Evolutionary conservation across 2,888 invertebrate species (phyloP), one percentile per base, ranked within the genome.

Genomic region (Drosophila austrosaltans): DNA sequence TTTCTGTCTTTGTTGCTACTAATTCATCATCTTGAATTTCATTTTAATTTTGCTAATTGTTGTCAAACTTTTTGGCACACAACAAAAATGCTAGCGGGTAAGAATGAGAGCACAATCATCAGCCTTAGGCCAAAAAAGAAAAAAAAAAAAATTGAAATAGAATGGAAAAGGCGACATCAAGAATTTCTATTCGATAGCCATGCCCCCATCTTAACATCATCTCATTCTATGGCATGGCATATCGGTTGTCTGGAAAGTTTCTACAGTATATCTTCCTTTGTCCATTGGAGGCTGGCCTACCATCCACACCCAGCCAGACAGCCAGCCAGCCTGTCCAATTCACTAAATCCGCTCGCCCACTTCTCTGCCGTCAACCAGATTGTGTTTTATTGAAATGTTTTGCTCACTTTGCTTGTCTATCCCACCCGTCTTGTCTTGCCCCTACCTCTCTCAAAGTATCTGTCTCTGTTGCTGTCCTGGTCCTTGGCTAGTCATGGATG

Each of bases 191-290:
- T 57, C 12, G 36, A 36, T 36, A 36, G 36, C 57, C 39, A 57
- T 36, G 12, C 22, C 22, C 16, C 16, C 36, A 36, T 3, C 2
- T 36, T 8, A 36, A 36, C 36, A 36, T 36, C 36, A 36, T 16
- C 36, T 36, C 16, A 39, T 22, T 12, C 36, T 6, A 39, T 22
- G 8, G 10, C 12, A 4, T 10, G n/a, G 10, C 39, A 6, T 22
- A 12, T 22, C 39, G 39, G 40, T 48, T 72, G 84, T 82, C 79
- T 84, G 77, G 59, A 76, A 87, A 87, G 69, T 83, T 87, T 57
- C 57, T 22, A 57, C 39, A 57, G 39, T 57, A 57, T 57, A 36
- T 57, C 57, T 48, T 48, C 25, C 25, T 39, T 22, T 68, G 57
- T 36, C 57, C 56, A 57, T 57, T 57, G 32, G 20, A 57, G 36